Evolutionary conservation across 1,140 invertebrate genomes (phyloP).

Genomic region (Portunus trituberculatus): DNA sequence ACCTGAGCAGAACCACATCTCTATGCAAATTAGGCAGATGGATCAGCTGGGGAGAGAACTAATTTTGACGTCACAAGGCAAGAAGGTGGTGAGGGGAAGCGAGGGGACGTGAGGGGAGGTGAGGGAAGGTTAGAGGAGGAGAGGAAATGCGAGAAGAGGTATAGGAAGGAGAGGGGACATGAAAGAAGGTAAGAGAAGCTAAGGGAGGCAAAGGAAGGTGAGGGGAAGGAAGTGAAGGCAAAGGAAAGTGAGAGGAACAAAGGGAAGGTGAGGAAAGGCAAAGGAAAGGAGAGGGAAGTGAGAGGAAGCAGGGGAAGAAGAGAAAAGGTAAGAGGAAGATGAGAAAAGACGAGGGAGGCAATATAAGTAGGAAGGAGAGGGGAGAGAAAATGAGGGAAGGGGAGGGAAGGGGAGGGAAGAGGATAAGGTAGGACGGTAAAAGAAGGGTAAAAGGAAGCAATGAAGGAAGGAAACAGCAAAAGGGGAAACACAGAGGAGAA

Average conservation of each 20-base stretch:
- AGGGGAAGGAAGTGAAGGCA: not conserved
- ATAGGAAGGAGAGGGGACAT: not conserved
- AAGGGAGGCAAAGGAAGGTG: not conserved
- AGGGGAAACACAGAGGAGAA: too few relatives aligned
- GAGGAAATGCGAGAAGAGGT: not conserved
- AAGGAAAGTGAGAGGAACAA: not conserved
- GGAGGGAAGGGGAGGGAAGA: too few relatives aligned
- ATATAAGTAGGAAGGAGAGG: too few relatives aligned
- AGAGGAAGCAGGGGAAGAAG: too few relatives aligned
- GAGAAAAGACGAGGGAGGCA: too few relatives aligned
- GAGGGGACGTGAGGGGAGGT: not conserved
- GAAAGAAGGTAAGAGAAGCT: not conserved
- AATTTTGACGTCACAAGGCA: constrained; percentile 9
- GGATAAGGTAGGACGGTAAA: too few relatives aligned
- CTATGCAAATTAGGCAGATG: constrained; percentile 2
- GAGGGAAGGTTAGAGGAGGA: not conserved
- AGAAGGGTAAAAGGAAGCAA: too few relatives aligned
- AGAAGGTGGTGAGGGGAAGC: not conserved
- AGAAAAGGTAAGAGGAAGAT: too few relatives aligned
- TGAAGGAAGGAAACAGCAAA: too few relatives aligned
- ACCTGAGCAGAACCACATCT: not conserved
- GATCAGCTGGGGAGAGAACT: not conserved
- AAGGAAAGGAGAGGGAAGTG: too few relatives aligned
- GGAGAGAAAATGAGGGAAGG: too few relatives aligned
- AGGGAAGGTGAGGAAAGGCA: not conserved